Percentiles rank a stretch among this genome's conserved stretches.
phyloP scores from a whole-genome alignment of 2,888 invertebrate genomes.

The Habroteleia sp. region DNA sequence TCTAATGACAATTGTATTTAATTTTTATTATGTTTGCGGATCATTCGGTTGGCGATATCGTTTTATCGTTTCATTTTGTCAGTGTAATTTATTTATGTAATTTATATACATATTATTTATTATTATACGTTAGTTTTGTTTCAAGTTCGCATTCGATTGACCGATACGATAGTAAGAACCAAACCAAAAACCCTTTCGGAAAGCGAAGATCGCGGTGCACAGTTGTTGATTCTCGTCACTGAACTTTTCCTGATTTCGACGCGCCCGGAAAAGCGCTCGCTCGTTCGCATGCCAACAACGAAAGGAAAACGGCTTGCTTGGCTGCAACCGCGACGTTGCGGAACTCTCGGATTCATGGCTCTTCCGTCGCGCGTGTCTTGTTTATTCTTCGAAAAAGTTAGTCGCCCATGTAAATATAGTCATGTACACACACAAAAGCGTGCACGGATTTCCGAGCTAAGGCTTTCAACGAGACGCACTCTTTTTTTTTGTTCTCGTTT shows the following conservation, averaged over 20 bases:
- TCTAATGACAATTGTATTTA: too few relatives aligned
- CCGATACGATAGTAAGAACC: neutral
- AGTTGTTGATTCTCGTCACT: neutral
- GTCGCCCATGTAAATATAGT: constrained; percentile 26
- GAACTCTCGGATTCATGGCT: constrained; percentile 22
- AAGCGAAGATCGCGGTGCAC: neutral
- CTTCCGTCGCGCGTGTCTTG: constrained; percentile 9
- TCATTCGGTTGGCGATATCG: too few relatives aligned
- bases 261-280: constrained; percentile 14
- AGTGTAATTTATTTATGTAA: too few relatives aligned
- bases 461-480: neutral
- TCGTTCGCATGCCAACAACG: constrained; percentile 15
- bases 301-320: constrained; percentile 32
- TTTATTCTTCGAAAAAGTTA: neutral
- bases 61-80: too few relatives aligned
- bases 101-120: too few relatives aligned
- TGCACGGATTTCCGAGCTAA: neutral
- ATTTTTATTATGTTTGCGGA: too few relatives aligned
- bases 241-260: constrained; percentile 25
- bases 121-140: too few relatives aligned
- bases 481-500: neutral
- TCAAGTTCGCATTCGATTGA: too few relatives aligned
- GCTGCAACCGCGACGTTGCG: constrained; percentile 21
- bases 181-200: neutral
- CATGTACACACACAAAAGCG: neutral